These are phyloP conservation scores for Lasioglossum zephyrum DNA, from an alignment of 2,888 invertebrate species.

Conservation along the genomic window DNA sequence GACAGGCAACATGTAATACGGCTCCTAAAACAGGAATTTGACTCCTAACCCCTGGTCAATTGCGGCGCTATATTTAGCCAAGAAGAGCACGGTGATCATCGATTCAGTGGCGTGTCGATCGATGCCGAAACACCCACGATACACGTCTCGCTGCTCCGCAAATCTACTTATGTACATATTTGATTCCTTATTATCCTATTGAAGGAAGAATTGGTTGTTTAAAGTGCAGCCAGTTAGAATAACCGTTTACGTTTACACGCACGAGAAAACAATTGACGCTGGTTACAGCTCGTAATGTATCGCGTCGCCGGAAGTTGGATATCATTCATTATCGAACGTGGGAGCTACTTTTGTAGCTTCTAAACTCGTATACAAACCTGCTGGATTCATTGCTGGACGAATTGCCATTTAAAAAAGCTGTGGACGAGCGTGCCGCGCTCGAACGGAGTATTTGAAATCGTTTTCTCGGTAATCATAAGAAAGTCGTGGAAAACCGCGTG, in stretches of 20 bases:
- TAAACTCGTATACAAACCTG: background rate
- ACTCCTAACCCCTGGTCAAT: constrained; percentile 5
- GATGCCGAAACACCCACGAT: background rate
- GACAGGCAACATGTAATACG: background rate
- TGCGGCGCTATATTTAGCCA: constrained; percentile 38
- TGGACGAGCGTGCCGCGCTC: background rate
- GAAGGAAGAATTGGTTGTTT: background rate
- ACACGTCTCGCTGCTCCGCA: background rate
- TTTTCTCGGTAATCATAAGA: background rate
- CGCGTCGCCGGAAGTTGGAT: background rate
- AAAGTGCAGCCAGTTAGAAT: constrained; percentile 23
- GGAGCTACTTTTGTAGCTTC: too few relatives aligned
- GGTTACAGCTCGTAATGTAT: background rate
- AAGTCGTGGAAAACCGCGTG: constrained; percentile 30
- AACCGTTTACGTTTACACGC: constrained; percentile 22
- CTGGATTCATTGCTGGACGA: background rate
- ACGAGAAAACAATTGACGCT: constrained; percentile 45
- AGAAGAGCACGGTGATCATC: background rate
- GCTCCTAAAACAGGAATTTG: background rate
- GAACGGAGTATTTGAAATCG: background rate
- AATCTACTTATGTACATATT: background rate
- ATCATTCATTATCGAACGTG: background rate
- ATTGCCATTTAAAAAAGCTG: background rate
- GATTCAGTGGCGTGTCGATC: constrained; percentile 1
- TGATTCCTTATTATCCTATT: constrained; percentile 18